These are phyloP conservation scores for Podiceps cristatus DNA, from an alignment of 2,113 vertebrate species.

Conservation along the genomic window DNA sequence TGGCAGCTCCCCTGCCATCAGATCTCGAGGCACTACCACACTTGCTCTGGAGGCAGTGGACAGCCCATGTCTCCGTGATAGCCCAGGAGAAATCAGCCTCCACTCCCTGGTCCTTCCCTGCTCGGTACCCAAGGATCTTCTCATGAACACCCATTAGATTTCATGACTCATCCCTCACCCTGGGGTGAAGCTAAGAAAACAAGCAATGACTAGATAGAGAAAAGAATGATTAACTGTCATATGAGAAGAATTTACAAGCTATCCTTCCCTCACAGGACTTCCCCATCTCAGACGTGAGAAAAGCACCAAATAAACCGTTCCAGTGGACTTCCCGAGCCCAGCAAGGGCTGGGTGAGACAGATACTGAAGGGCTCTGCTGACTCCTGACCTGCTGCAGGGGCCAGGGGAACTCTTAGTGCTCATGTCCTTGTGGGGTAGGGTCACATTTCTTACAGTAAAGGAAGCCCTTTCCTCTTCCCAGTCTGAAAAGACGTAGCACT, in stretches of 20 bases:
- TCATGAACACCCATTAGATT: conserved; percentile 57
- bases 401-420: neutral
- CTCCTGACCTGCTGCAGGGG: neutral
- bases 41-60: fast-evolving
- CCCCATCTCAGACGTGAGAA: neutral
- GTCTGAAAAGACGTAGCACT: neutral
- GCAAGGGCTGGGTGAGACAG: neutral
- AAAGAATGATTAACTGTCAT: neutral
- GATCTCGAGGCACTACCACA: neutral
- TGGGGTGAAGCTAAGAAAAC: conserved; percentile 15
- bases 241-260: neutral
- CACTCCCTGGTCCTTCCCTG: neutral
- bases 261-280: neutral
- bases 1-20: neutral
- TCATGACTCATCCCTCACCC: conserved; percentile 41
- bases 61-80: fast-evolving
- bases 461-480: neutral
- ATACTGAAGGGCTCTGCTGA: neutral
- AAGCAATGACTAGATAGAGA: neutral
- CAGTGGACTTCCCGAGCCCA: neutral
- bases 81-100: neutral
- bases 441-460: neutral
- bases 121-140: conserved; percentile 4
- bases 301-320: neutral
- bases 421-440: fast-evolving